A percentile compares a stretch with the other conserved stretches of the same genome.
Evolutionary conservation across 2,113 vertebrate genomes (phyloP).

Genomic region (Pseudonaja textilis): DNA sequence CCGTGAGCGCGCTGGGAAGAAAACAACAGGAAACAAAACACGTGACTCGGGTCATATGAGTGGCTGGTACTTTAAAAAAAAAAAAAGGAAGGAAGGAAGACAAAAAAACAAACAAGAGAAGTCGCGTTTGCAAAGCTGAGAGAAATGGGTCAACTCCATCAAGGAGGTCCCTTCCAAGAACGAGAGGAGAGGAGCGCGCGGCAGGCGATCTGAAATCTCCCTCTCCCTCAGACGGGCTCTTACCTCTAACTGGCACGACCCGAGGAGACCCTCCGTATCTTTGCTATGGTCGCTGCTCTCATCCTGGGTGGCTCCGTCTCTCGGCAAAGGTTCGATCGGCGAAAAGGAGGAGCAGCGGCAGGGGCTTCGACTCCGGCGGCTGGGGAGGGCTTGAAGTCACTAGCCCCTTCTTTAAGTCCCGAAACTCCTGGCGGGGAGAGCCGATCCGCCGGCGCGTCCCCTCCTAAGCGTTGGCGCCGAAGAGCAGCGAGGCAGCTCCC

Average conservation of each 20-base stretch:
- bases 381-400: neutral
- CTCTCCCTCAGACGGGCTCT: neutral
- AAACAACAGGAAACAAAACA: constrained; percentile 13
- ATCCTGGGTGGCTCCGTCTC: neutral
- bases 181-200: neutral
- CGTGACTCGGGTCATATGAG: neutral
- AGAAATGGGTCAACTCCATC: neutral
- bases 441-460: neutral
- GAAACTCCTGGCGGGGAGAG: neutral
- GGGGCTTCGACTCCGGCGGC: neutral
- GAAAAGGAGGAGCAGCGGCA: too few relatives aligned
- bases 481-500: too few relatives aligned
- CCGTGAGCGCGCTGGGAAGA: neutral
- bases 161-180: neutral
- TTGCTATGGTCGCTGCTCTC: neutral
- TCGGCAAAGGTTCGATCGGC: neutral
- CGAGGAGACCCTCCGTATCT: neutral
- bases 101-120: neutral
- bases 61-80: neutral
- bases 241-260: neutral
- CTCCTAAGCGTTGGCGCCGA: neutral
- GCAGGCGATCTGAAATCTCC: neutral
- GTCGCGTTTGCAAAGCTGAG: neutral
- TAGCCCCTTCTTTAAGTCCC: neutral
- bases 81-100: too few relatives aligned